Evolutionary conservation across 2,797 vertebrate genomes (phyloP).

Genomic region (Babyrousa celebensis): DNA sequence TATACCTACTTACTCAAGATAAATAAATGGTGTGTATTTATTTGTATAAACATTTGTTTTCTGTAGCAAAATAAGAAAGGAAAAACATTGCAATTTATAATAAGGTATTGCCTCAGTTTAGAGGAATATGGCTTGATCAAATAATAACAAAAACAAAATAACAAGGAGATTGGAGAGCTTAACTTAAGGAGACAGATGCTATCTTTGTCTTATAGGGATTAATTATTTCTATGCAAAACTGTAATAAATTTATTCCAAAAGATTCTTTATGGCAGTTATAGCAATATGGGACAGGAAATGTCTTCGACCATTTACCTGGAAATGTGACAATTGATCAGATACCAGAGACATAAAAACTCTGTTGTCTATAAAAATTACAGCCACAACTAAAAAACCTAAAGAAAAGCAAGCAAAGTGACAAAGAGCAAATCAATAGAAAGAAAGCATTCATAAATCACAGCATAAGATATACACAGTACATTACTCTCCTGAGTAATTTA

Average conservation of each 20-base stretch:
- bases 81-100: background rate
- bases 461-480: background rate
- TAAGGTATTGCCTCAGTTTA: background rate
- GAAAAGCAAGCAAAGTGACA: constrained; percentile 7
- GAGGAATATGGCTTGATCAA: background rate
- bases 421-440: constrained; percentile 55
- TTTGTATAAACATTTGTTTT: background rate
- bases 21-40: background rate
- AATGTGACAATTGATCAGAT: background rate
- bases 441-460: background rate
- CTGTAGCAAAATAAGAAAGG: background rate
- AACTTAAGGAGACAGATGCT: background rate
- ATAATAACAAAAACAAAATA: background rate
- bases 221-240: background rate
- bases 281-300: background rate
- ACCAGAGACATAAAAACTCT: background rate
- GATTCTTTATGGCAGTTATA: background rate
- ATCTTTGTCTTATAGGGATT: background rate
- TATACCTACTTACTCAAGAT: background rate
- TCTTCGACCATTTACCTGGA: background rate
- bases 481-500: background rate
- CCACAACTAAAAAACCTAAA: background rate
- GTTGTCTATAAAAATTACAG: constrained; percentile 17
- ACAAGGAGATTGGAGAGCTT: background rate
- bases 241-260: background rate